Percentiles rank a stretch among this genome's conserved stretches.
phyloP scores from a whole-genome alignment of 2,888 invertebrate species.

The Dichetophora obliterata region DNA sequence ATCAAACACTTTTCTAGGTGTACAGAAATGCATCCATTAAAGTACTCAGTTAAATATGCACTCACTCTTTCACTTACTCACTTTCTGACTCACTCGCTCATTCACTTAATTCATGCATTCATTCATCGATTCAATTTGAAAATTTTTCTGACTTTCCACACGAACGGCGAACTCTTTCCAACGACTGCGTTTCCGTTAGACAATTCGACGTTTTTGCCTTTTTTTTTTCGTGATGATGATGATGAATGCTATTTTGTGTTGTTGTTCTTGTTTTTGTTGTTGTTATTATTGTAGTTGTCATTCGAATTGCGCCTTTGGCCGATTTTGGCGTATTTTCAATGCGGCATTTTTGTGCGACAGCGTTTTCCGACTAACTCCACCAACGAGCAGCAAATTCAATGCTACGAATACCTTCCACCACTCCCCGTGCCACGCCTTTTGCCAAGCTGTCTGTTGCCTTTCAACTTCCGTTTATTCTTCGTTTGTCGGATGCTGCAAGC shows the following conservation, averaged over 20 bases:
- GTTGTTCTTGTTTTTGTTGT: neutral
- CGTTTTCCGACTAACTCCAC: constrained; percentile 2
- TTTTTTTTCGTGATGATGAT: neutral
- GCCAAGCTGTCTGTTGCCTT: neutral
- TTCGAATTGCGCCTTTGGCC: constrained; percentile 21
- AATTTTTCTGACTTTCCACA: constrained; percentile 27
- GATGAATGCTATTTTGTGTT: neutral
- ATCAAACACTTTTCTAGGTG: too few relatives aligned
- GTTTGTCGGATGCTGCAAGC: constrained; percentile 19
- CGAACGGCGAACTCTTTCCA: constrained; percentile 15
- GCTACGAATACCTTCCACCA: neutral
- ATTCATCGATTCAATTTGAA: constrained; percentile 33
- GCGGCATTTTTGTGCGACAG: constrained; percentile 38
- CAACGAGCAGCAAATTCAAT: too few relatives aligned
- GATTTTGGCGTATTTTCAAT: constrained; percentile 37
- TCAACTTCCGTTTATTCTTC: neutral
- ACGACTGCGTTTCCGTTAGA: constrained; percentile 33
- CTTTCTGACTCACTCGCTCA: neutral
- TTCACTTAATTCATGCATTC: neutral
- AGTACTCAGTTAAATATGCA: too few relatives aligned
- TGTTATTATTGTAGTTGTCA: neutral
- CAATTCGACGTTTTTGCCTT: constrained; percentile 2
- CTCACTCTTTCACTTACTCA: neutral
- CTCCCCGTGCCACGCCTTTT: neutral
- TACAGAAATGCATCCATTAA: too few relatives aligned